Percentiles rank a stretch among this genome's conserved stretches.
These are phyloP conservation scores for Xestobium rufovillosum DNA, from an alignment of 2,888 invertebrate species.

Conservation along the genomic window DNA sequence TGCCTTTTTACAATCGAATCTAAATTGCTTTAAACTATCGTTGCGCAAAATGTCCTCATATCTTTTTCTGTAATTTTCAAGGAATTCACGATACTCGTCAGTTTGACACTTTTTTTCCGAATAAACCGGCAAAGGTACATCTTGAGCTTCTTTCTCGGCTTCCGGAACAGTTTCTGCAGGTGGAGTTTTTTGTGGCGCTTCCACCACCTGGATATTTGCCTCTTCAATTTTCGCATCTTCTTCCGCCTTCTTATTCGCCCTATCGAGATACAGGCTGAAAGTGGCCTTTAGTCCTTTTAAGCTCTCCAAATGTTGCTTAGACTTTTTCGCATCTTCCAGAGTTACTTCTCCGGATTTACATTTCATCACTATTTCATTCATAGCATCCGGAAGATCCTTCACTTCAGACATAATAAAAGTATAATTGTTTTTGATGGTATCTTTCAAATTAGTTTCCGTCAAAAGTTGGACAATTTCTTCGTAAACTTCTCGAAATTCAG, in stretches of 20 bases:
- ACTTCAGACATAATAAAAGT: too few relatives aligned
- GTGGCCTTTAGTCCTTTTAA: conserved; percentile 45
- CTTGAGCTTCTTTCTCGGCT: too few relatives aligned
- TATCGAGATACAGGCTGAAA: conserved; percentile 43
- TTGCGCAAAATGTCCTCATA: conserved; percentile 56
- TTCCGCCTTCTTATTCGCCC: conserved; percentile 27
- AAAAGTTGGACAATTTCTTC: conserved; percentile 49
- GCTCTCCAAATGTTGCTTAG: conserved; percentile 41
- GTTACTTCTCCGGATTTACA: conserved; percentile 43
- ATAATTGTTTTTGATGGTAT: too few relatives aligned
- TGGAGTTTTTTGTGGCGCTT: conserved; percentile 3
- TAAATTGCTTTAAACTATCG: conserved; percentile 61
- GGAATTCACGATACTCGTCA: too few relatives aligned
- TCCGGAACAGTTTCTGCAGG: conserved; percentile 3
- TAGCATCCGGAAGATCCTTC: conserved; percentile 42
- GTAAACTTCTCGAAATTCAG: conserved; percentile 49
- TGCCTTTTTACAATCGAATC: conserved; percentile 78
- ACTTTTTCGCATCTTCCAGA: conserved; percentile 50
- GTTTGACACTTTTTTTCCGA: too few relatives aligned
- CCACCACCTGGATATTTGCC: not conserved
- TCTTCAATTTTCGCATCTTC: conserved; percentile 5
- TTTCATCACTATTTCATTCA: conserved; percentile 44
- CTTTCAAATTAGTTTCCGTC: conserved; percentile 26
- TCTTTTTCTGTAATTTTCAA: conserved; percentile 51
- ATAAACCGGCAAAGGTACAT: too few relatives aligned